A percentile compares a stretch with the other conserved stretches of the same genome.
phyloP scores from a whole-genome alignment of 2,797 vertebrate genomes.

The Platyrinchus mystaceus region DNA sequence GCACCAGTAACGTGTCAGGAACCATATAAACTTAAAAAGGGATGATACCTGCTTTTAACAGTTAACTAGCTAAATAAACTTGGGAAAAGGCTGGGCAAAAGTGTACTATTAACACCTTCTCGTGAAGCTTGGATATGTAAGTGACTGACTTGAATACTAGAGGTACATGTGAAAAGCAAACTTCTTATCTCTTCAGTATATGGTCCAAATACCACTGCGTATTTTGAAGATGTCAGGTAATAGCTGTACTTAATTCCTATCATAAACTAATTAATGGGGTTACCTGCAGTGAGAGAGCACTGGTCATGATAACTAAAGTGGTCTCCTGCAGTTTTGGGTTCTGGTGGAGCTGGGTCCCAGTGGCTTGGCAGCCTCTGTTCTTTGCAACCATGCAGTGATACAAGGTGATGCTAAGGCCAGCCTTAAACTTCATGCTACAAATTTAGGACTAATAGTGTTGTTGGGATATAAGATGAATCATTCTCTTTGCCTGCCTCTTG shows the following conservation, averaged over 20 bases:
- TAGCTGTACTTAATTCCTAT: neutral
- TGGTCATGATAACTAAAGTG: neutral
- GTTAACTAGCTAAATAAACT: neutral
- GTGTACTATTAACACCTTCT: neutral
- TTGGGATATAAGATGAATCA: neutral
- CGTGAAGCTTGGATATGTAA: neutral
- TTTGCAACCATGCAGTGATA: neutral
- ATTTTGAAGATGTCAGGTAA: neutral
- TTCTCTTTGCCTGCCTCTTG: neutral
- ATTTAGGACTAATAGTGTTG: neutral
- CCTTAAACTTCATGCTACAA: neutral
- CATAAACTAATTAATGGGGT: neutral
- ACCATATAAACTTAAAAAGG: neutral
- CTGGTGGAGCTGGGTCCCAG: neutral
- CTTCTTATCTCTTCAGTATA: neutral
- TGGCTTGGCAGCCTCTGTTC: neutral
- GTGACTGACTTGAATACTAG: neutral
- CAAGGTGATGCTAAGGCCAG: fast-evolving
- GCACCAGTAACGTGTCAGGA: neutral
- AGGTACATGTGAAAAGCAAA: neutral
- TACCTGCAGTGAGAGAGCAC: neutral
- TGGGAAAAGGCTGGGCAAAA: neutral
- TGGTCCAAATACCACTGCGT: neutral
- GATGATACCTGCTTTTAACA: neutral
- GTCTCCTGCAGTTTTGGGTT: neutral